A percentile compares a stretch with the other conserved stretches of the same genome.
These are phyloP conservation scores for Zophobas morio DNA, from an alignment of 1,140 invertebrate genomes.

Conservation along the genomic window DNA sequence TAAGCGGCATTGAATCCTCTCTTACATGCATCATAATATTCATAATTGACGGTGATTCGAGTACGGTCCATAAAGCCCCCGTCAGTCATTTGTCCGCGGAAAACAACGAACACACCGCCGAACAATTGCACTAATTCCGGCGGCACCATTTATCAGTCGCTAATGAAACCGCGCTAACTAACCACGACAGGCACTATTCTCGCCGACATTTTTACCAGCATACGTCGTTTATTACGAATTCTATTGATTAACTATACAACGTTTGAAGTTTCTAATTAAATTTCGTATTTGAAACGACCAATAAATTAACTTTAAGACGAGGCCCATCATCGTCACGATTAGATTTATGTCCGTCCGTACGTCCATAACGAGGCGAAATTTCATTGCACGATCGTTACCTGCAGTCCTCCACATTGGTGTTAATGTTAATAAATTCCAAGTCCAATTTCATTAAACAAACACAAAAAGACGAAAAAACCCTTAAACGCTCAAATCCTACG, in stretches of 20 bases:
- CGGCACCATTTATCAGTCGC: constrained; percentile 42
- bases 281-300: constrained; percentile 31
- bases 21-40: constrained; percentile 35
- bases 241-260: constrained; percentile 18
- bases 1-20: constrained; percentile 24
- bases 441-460: constrained; percentile 38
- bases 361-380: constrained; percentile 14
- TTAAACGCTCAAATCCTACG: constrained; percentile 30
- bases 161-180: constrained; percentile 47
- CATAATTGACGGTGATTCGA: constrained; percentile 37
- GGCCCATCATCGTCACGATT: constrained; percentile 5
- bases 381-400: neutral
- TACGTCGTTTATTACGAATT: constrained; percentile 18
- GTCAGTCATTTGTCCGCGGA: constrained; percentile 37
- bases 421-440: constrained; percentile 25
- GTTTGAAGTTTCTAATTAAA: constrained; percentile 24
- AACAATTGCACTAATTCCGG: constrained; percentile 46
- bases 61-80: neutral
- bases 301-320: constrained; percentile 25
- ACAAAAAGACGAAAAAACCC: constrained; percentile 32
- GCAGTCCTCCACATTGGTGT: neutral
- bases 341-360: neutral
- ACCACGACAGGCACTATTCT: constrained; percentile 38
- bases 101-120: constrained; percentile 37
- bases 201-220: neutral